Evolutionary conservation across 2,797 vertebrate genomes (phyloP), one percentile per base, ranked within the genome.

Genomic region (Aselliscus stoliczkanus): DNA sequence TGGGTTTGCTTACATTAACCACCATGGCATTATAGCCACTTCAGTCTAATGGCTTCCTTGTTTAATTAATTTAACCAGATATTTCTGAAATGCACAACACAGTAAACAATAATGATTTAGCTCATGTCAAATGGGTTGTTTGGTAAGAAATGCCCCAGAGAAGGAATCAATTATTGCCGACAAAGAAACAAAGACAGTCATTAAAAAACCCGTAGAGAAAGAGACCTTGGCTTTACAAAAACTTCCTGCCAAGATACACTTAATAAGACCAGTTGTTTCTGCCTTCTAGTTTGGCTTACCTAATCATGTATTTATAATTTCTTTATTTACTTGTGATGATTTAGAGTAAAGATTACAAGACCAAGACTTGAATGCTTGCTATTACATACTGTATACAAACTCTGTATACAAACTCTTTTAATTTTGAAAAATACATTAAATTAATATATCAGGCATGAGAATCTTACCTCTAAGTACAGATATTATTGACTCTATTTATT

Each of bases 341-440:
- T 95, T 76, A 88, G 62, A 20, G 10, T 34, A 89, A 88, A 76
- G 60, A 50, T 50, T 54, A 39, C 9, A 92, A 88, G 37, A 86
- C 17, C 20, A 88, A 90, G 52, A 27, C 62, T 88, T 80, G 20
- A 85, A 65, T 67, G 64, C 50, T 37, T 77, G 17, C 75, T 79
- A 50, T 65, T 54, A 65, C 1, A 6, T 42, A 60, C 23, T 60
- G 64, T 3, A 8, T 47, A 50, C 31, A 72, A 65, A 88, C 4
- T 64, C 64, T 72, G 11, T 42, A 60, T 20, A 60, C 31, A 86
- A 83, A 80, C 6, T 67, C 42, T 34, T 37, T 73, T 77, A 91
- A 86, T 64, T 94, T 56, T 76, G 21, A 86, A 84, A 67, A 94
- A 89, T 64, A 94, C 90, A 96, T 88, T 80, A 79, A 88, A 77